A percentile compares a stretch with the other conserved stretches of the same genome.
These are phyloP conservation scores for Archivesica marissinica DNA, from an alignment of 1,140 invertebrate genomes.

Conservation along the genomic window DNA sequence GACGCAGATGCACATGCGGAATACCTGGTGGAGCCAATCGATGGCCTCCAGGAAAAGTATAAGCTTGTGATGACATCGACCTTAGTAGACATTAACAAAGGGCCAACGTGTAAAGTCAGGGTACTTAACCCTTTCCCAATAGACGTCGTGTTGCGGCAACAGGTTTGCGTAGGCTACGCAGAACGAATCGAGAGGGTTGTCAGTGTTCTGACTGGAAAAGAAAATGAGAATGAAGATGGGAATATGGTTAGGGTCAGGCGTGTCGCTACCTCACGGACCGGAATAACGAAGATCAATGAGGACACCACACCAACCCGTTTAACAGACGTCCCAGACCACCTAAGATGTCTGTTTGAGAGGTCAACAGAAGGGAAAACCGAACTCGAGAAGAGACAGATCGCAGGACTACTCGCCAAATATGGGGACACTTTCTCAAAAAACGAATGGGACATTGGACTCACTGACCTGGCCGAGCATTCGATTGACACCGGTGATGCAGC, in stretches of 20 bases:
- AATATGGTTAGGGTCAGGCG: not conserved
- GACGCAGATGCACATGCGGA: not conserved
- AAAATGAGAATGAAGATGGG: not conserved
- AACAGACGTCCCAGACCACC: too few species aligned
- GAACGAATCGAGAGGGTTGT: conserved; percentile 11
- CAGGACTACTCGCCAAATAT: not conserved
- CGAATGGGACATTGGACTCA: conserved; percentile 13
- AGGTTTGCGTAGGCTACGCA: not conserved
- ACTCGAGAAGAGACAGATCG: not conserved
- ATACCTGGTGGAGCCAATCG: not conserved
- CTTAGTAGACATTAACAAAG: not conserved
- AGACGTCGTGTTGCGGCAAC: not conserved
- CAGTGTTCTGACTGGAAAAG: conserved; percentile 5
- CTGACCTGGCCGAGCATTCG: not conserved
- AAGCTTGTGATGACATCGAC: not conserved
- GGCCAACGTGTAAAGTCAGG: conserved; percentile 7
- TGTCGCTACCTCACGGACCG: not conserved
- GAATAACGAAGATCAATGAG: not conserved
- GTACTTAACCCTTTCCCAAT: not conserved
- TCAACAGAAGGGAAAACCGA: not conserved
- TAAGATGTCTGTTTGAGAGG: not conserved
- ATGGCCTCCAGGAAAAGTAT: not conserved
- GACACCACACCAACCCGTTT: too few species aligned
- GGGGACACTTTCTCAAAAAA: conserved; percentile 7
- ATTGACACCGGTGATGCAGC: conserved; percentile 32